Evolutionary conservation across 2,888 invertebrate genomes (phyloP).

Genomic region (Boloria euphrosyne): DNA sequence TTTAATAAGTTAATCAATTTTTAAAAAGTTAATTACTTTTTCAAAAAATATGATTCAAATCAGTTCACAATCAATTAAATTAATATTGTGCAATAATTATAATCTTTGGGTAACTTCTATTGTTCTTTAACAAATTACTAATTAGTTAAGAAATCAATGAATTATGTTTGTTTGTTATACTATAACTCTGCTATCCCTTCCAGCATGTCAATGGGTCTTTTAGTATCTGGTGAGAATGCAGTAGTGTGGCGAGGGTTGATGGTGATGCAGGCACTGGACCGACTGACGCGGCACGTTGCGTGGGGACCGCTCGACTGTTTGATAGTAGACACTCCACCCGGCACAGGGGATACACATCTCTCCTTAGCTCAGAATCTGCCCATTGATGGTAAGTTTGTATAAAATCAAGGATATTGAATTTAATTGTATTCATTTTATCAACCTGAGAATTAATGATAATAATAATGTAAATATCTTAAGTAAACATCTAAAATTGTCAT

Average conservation of each 20-base stretch:
- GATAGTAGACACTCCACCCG: slow-evolving; percentile 97
- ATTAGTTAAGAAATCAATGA: too few species aligned
- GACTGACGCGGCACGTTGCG: slow-evolving; percentile 91
- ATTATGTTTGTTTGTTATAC: neutral
- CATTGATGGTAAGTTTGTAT: slow-evolving; percentile 83
- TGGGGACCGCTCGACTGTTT: slow-evolving; percentile 95
- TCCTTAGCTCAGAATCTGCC: slow-evolving; percentile 95
- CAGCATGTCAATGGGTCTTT: slow-evolving; percentile 97
- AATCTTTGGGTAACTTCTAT: too few species aligned
- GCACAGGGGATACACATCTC: slow-evolving; percentile 97
- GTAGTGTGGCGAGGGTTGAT: slow-evolving; percentile 97
- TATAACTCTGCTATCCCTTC: slow-evolving; percentile 39
- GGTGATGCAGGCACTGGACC: slow-evolving; percentile 97
- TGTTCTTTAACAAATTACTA: too few species aligned
- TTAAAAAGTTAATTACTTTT: too few species aligned
- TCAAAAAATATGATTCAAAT: too few species aligned
- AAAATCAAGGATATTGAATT: neutral
- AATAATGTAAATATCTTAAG: too few species aligned
- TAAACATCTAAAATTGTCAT: too few species aligned
- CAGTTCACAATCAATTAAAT: too few species aligned
- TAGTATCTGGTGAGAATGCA: slow-evolving; percentile 92
- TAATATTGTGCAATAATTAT: too few species aligned
- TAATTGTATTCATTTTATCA: neutral
- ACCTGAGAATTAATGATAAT: too few species aligned
- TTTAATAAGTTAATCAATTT: too few species aligned